Evolutionary conservation across 2,888 invertebrate species (phyloP), one percentile per base, ranked within the genome.

Genomic region (Drosophila barbarae): DNA sequence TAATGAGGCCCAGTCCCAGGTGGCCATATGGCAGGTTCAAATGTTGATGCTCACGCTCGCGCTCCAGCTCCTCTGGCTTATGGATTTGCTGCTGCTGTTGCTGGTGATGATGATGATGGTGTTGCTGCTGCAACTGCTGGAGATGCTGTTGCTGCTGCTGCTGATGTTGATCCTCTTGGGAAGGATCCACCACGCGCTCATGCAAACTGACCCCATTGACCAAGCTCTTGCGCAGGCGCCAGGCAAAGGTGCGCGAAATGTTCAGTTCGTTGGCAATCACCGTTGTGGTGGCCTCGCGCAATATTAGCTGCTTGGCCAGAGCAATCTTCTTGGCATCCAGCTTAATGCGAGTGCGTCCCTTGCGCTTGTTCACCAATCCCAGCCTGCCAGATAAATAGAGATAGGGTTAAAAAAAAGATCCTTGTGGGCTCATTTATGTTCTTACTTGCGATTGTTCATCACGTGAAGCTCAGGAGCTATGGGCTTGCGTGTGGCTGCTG

Each of bases 341-440:
- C 71, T 89, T 89, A 55, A 89, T 89, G 67, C 89, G 89, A 73
- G 88, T 89, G 52, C 89, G 86, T 26, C 89, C 88, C 72, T 89
- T 89, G 38, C 88, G 85, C 58, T 89, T 89, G 49, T 81, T 87
- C 32, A 80, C 81, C 75, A 87, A 65, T 9, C 79, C 69, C 34
- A 75, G 39, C 28, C 78, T 84, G 34, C 5, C 13, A 30, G 1
- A 3, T 2, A 5, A 8, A 15, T 15, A n/a, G 32, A 5, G n/a
- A 5, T 2, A 12, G 8, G 0, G 1, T 46, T 1, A 44, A 1
- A 5, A 1, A 1, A 34, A 10, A 9, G 7, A 3, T 9, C 9
- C 9, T 8, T 0, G 4, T 13, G 1, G 13, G 0, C 5, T 13
- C 13, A 0, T 9, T 5, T 1, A 10, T 3, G 18, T 6, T 76